A percentile compares a stretch with the other conserved stretches of the same genome.
Evolutionary conservation across 2,113 vertebrate species (phyloP).

Genomic region (Numida meleagris): DNA sequence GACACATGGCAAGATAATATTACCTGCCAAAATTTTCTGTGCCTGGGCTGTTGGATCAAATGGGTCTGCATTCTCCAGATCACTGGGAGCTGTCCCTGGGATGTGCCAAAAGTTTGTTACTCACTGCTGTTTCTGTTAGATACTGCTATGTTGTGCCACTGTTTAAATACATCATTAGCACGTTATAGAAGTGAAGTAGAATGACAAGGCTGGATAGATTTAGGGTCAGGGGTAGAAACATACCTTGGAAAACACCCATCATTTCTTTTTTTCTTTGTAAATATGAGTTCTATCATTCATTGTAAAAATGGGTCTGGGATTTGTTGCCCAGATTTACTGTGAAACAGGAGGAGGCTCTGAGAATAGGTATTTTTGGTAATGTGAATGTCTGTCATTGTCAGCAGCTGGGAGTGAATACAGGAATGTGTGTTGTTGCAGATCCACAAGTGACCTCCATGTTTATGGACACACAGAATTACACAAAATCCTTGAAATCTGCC

Average conservation of each 20-base stretch:
- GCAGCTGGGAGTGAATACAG: neutral
- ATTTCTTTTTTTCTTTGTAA: neutral
- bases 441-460: rapidly evolving
- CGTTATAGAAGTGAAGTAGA: neutral
- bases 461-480: neutral
- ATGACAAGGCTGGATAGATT: neutral
- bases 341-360: neutral
- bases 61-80: neutral
- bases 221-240: neutral
- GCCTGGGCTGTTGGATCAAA: neutral
- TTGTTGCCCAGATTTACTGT: neutral
- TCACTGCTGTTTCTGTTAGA: neutral
- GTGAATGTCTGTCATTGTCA: neutral
- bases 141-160: neutral
- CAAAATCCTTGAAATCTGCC: neutral
- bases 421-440: neutral
- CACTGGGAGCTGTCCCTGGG: neutral
- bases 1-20: conserved; percentile 26
- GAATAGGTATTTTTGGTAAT: neutral
- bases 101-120: neutral
- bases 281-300: neutral
- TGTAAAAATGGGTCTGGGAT: neutral
- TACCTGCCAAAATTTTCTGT: conserved; percentile 15
- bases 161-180: neutral
- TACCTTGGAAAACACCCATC: neutral